These are phyloP conservation scores for Sebastes flavidus DNA, from an alignment of 2,797 vertebrate species.

Conservation along the genomic window DNA sequence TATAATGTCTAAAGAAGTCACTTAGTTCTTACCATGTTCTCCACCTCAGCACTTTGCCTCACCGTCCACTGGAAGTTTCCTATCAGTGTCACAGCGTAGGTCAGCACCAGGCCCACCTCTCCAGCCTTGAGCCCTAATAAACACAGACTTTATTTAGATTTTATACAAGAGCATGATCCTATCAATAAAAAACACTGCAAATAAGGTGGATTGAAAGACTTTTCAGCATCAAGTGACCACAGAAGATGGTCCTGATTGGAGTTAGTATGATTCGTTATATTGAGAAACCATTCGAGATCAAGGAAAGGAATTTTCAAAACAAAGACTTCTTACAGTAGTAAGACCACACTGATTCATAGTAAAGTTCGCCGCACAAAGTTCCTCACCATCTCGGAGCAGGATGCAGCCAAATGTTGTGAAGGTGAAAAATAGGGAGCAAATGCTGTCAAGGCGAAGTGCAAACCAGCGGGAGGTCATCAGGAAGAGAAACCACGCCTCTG, in stretches of 20 bases:
- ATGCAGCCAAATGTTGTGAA: slow-evolving; percentile 88
- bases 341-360: not conserved
- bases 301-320: not conserved
- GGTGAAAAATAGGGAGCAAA: slow-evolving; percentile 90
- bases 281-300: too few species aligned
- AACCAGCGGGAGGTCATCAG: slow-evolving; percentile 95
- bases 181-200: not conserved
- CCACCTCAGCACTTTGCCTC: slow-evolving; percentile 93
- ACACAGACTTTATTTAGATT: not conserved
- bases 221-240: not conserved
- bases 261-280: too few species aligned
- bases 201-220: not conserved
- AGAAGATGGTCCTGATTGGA: not conserved
- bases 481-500: slow-evolving; percentile 96
- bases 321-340: not conserved
- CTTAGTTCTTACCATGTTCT: slow-evolving; percentile 89
- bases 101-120: slow-evolving; percentile 90
- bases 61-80: slow-evolving; percentile 97
- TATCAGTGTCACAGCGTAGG: slow-evolving; percentile 90
- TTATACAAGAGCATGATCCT: not conserved
- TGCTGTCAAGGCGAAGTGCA: slow-evolving; percentile 91
- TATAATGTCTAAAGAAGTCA: not conserved
- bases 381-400: slow-evolving; percentile 86
- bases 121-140: slow-evolving; percentile 84
- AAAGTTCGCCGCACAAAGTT: not conserved